These are phyloP conservation scores for Thunnus maccoyii DNA, from an alignment of 2,113 vertebrate genomes.

Conservation along the genomic window DNA sequence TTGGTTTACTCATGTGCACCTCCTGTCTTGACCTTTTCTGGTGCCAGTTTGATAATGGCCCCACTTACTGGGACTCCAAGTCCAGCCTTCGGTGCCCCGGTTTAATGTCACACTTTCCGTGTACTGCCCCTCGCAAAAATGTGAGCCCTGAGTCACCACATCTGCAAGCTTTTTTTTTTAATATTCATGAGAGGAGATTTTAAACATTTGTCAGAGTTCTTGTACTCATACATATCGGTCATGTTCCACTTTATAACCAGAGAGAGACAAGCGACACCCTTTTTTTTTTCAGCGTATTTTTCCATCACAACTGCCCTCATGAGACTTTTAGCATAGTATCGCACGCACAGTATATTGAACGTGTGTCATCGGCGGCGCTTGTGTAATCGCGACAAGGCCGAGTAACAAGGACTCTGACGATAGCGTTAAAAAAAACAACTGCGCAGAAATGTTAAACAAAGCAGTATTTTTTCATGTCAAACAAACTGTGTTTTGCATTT, in stretches of 20 bases:
- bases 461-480: not conserved
- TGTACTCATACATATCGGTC: not conserved
- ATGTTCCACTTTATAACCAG: not conserved
- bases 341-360: not conserved
- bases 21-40: constrained; percentile 13
- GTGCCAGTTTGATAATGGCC: constrained; percentile 33
- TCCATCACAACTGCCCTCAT: not conserved
- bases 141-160: not conserved
- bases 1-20: constrained; percentile 22
- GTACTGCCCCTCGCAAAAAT: constrained; percentile 10
- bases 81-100: constrained; percentile 41
- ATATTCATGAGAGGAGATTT: not conserved
- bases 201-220: not conserved
- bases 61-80: constrained; percentile 17
- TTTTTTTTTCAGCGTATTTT: not conserved
- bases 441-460: not conserved
- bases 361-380: not conserved
- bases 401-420: not conserved
- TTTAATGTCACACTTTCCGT: constrained; percentile 31
- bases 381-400: not conserved
- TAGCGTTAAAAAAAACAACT: not conserved
- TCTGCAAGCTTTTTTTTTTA: not conserved
- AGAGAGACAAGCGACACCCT: not conserved
- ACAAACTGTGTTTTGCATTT: not conserved
- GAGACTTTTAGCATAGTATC: not conserved